Base-by-base conservation (phyloP, 2,113 vertebrate genomes). In the Hypocryptadius cinnamomeus region DNA sequence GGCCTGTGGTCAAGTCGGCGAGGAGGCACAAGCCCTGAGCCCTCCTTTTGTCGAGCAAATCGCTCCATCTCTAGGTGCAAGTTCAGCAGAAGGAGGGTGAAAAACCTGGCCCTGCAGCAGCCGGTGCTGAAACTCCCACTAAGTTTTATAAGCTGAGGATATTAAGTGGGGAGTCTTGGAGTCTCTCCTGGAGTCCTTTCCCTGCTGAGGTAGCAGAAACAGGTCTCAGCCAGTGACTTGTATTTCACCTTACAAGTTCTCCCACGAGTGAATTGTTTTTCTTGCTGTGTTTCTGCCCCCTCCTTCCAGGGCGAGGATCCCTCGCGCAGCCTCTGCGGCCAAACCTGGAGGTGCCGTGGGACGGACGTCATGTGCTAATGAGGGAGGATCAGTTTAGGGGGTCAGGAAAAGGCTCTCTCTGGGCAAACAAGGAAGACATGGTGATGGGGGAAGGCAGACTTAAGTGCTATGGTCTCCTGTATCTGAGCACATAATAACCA, bases 171-270 rank as follows among this genome's bases (percentile, higher is more conserved):
- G 94, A 93, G 81, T 76, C 84, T 72, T 68, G 48, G 64, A 89
- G 79, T 77, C 87, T 83, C 71, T 90, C 44, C 76, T 88, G 79
- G 76, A 90, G 82, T 25, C 0, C 1, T 64, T 78, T 92, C 93
- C 40, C 77, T 93, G 93, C 94, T 94, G 96, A 94, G 79, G 94
- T 71, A 94, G 85, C 94, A 95, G 70, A 95, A 90, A 82, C 53
- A 78, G 90, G 87, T 94, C 85, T 93, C 53, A 84, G 92, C n/a
- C 69, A 44, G 79, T 89, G 95, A 92, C 87, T 95, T 80, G 42
- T 45, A 51, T 79, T 95, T 93, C 94, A 84, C 86, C 86, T 69
- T 88, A 87, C 85, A 83, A 42, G 66, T 94, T 94, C 88, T 91
- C 91, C 93, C 93, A 93, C 61, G 31, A 87, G 79, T 50, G 82